These are phyloP conservation scores for Bradypus variegatus DNA, from an alignment of 2,797 vertebrate species.

Conservation along the genomic window DNA sequence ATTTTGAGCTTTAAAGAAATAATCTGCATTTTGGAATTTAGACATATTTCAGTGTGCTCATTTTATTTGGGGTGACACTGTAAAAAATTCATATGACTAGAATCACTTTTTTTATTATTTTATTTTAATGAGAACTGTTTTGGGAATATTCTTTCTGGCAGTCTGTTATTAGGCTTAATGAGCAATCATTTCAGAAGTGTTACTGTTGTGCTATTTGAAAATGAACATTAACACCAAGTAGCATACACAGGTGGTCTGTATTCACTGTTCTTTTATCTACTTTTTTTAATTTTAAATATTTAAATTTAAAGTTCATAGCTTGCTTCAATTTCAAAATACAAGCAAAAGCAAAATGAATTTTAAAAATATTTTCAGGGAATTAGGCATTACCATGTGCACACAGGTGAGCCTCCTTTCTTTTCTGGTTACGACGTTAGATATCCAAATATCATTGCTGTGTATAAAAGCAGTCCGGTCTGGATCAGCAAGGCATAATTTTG, in stretches of 20 bases:
- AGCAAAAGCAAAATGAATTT: conserved; percentile 36
- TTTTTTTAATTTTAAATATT: conserved; percentile 5
- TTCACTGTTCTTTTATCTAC: not conserved
- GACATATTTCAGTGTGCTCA: not conserved
- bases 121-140: not conserved
- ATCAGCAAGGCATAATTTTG: conserved; percentile 80
- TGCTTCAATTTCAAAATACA: conserved; percentile 39
- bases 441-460: conserved; percentile 81
- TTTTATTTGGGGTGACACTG: not conserved
- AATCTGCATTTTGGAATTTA: not conserved
- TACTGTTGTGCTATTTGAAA: not conserved
- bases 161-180: not conserved
- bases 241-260: not conserved
- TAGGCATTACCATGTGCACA: conserved; percentile 76
- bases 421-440: conserved; percentile 77
- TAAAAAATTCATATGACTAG: not conserved
- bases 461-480: conserved; percentile 82
- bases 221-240: not conserved
- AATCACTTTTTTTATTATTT: not conserved
- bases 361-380: not conserved
- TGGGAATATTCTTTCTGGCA: not conserved
- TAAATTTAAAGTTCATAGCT: conserved; percentile 1
- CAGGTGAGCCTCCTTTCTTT: conserved; percentile 80
- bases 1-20: not conserved
- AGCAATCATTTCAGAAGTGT: not conserved